These are phyloP conservation scores for Aleiodes testaceus DNA, from an alignment of 2,888 invertebrate species.

Conservation along the genomic window DNA sequence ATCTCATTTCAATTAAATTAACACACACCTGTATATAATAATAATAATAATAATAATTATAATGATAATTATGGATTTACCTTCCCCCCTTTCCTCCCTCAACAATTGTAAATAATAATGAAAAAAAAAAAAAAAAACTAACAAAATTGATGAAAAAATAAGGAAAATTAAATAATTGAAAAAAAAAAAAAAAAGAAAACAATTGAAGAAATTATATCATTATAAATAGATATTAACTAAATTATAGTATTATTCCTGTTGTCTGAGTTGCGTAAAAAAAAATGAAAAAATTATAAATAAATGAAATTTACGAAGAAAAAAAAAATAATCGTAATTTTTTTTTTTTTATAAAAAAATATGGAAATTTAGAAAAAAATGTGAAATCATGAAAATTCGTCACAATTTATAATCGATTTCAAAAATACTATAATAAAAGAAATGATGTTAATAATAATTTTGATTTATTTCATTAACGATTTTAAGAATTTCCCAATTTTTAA, in stretches of 20 bases:
- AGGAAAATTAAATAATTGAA: background rate
- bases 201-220: conserved; percentile 39
- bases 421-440: too few relatives aligned
- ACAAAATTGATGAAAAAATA: background rate
- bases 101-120: conserved; percentile 18
- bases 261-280: conserved; percentile 54
- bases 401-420: too few relatives aligned
- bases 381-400: too few relatives aligned
- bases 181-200: background rate
- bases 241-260: conserved; percentile 66
- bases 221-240: conserved; percentile 54
- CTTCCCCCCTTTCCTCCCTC: conserved; percentile 25
- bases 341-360: too few relatives aligned
- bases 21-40: conserved; percentile 15
- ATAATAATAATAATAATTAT: too few relatives aligned
- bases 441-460: too few relatives aligned
- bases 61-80: background rate
- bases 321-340: conserved; percentile 7
- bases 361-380: too few relatives aligned
- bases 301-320: conserved; percentile 48
- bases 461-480: too few relatives aligned
- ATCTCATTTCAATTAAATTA: background rate
- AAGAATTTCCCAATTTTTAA: too few relatives aligned
- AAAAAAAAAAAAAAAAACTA: background rate
- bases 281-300: conserved; percentile 52